These are phyloP conservation scores for Echinometra lucunter DNA, from an alignment of 53 echinoderm and acorn worm species.

Conservation along the genomic window DNA sequence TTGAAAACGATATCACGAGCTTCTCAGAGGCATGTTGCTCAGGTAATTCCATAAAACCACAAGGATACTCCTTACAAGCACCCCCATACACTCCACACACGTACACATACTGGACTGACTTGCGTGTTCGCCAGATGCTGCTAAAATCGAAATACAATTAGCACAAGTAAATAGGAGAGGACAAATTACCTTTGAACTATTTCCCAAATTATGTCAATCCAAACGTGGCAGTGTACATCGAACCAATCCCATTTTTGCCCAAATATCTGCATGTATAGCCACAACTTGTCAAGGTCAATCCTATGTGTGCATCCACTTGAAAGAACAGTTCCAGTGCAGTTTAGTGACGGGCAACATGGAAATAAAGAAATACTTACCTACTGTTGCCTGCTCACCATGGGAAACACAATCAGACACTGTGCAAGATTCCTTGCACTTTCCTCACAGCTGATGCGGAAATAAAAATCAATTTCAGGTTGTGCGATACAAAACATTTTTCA, in stretches of 20 bases:
- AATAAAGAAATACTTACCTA: background rate
- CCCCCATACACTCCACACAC: slow-evolving; percentile 4
- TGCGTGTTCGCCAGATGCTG: background rate
- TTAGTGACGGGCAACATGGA: background rate
- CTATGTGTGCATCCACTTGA: background rate
- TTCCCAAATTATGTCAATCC: background rate
- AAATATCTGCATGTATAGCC: background rate
- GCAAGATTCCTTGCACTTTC: slow-evolving; percentile 14
- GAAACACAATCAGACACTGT: background rate
- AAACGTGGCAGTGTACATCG: background rate
- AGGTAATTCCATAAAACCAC: slow-evolving; percentile 5
- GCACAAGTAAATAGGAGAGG: background rate
- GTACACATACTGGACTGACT: background rate
- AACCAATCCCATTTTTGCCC: background rate
- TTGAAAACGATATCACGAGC: slow-evolving; percentile 59
- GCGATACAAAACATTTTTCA: background rate
- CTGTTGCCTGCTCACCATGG: background rate
- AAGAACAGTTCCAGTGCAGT: background rate
- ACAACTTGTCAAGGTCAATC: slow-evolving; percentile 1
- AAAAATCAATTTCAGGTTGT: slow-evolving; percentile 14
- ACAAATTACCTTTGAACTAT: background rate
- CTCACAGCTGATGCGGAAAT: background rate
- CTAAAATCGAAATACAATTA: slow-evolving; percentile 27
- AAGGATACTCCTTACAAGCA: background rate
- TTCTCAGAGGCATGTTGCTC: background rate